A percentile compares a stretch with the other conserved stretches of the same genome.
These are phyloP conservation scores for Eupelmus urozonus DNA, from an alignment of 2,888 invertebrate genomes.

Conservation along the genomic window DNA sequence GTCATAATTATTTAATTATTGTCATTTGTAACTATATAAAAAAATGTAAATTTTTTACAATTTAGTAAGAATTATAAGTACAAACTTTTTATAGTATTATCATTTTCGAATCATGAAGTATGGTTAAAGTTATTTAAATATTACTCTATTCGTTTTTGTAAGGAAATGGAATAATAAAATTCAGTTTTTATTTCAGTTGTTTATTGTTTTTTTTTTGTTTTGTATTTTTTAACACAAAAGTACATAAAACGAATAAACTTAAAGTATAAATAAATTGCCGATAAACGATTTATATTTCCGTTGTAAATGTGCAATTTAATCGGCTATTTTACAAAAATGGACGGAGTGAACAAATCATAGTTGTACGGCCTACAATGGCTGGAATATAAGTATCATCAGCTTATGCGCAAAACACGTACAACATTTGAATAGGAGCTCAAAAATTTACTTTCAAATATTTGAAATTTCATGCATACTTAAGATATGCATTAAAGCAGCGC, in stretches of 20 bases:
- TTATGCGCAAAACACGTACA: conserved; percentile 1
- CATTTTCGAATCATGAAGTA: too few relatives aligned
- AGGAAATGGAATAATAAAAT: conserved; percentile 12
- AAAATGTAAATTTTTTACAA: too few relatives aligned
- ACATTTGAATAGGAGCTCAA: background rate
- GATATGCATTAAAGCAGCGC: background rate
- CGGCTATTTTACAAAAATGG: conserved; percentile 59
- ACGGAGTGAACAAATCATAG: conserved; percentile 59
- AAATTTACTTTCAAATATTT: conserved; percentile 42
- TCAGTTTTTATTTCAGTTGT: conserved; percentile 51
- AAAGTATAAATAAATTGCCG: conserved; percentile 54
- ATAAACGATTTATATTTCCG: conserved; percentile 26
- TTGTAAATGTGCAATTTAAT: conserved; percentile 55
- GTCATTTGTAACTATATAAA: too few relatives aligned
- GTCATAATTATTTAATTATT: too few relatives aligned
- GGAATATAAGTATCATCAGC: conserved; percentile 39
- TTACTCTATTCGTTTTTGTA: too few relatives aligned
- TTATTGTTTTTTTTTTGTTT: conserved; percentile 46
- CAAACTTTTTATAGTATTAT: too few relatives aligned
- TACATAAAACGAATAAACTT: conserved; percentile 54
- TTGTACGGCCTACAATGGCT: conserved; percentile 47
- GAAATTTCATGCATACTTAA: background rate
- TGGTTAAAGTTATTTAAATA: too few relatives aligned
- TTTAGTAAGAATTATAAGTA: too few relatives aligned
- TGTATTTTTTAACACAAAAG: conserved; percentile 50